A percentile compares a stretch with the other conserved stretches of the same genome.
These are phyloP conservation scores for Eueides isabella DNA, from an alignment of 1,140 invertebrate genomes.

Conservation along the genomic window DNA sequence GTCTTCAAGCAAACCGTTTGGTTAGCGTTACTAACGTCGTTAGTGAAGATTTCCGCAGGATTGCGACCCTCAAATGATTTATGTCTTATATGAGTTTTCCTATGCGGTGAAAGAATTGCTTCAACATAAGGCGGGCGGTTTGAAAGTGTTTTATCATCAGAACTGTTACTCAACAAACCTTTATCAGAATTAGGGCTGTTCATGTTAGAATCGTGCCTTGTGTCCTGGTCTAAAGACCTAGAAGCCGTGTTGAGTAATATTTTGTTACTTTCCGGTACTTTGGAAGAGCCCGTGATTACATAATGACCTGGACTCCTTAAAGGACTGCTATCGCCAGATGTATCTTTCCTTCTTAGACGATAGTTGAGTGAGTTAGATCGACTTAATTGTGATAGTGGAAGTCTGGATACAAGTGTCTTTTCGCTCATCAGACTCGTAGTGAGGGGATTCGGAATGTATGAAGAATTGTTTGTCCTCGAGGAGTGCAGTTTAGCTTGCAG, in stretches of 20 bases:
- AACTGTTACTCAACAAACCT: conserved; percentile 68
- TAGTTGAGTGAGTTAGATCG: conserved; percentile 80
- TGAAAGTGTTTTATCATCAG: conserved; percentile 72
- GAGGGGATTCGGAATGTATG: conserved; percentile 64
- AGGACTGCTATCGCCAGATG: conserved; percentile 69
- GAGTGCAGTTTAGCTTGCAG: conserved; percentile 83
- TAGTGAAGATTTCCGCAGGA: conserved; percentile 45
- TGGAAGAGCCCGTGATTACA: conserved; percentile 74
- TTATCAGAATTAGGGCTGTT: conserved; percentile 69
- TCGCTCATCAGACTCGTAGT: conserved; percentile 75
- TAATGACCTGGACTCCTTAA: conserved; percentile 78
- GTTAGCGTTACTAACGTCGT: conserved; percentile 68
- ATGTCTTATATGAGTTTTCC: conserved; percentile 64
- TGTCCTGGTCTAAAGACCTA: conserved; percentile 72
- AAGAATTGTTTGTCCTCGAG: conserved; percentile 61
- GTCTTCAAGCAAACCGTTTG: conserved; percentile 69
- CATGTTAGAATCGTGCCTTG: conserved; percentile 68
- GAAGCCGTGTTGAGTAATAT: conserved; percentile 67
- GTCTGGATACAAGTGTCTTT: conserved; percentile 69
- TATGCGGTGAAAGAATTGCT: conserved; percentile 61
- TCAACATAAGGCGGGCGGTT: conserved; percentile 61
- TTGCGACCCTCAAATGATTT: conserved; percentile 57
- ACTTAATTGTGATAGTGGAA: conserved; percentile 76
- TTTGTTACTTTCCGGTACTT: conserved; percentile 63
- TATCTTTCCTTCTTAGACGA: conserved; percentile 68